Conservation (phyloP, 2,888 invertebrate species). For the Deilephila elpenor region DNA sequence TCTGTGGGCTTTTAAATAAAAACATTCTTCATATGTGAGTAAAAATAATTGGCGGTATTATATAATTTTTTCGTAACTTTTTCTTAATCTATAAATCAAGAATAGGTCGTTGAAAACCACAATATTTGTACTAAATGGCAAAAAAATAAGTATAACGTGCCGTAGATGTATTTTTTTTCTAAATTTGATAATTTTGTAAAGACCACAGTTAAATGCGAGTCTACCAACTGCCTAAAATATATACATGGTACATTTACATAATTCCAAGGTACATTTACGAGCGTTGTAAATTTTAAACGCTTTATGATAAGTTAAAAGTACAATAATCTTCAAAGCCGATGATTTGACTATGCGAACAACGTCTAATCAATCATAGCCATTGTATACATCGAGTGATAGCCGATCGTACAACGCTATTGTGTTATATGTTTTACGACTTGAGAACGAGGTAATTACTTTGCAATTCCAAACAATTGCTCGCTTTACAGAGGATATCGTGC, state of each 20-base stretch:
- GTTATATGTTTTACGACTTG: conserved; percentile 16
- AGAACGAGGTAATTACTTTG: conserved; percentile 14
- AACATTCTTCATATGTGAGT: no score
- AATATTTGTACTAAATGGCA: no score
- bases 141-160: no score
- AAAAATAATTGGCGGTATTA: no score
- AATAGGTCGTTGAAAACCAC: no score
- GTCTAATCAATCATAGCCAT: conserved; percentile 16
- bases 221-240: background rate
- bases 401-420: conserved; percentile 3
- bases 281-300: background rate
- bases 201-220: background rate
- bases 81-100: no score
- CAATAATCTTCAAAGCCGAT: conserved; percentile 23
- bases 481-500: background rate
- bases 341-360: background rate
- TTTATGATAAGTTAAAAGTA: conserved; percentile 25
- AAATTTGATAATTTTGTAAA: no score
- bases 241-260: no score
- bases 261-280: background rate
- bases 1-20: no score
- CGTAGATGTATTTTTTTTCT: no score
- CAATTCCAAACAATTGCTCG: conserved; percentile 9
- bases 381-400: conserved; percentile 15
- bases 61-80: no score